Conservation (phyloP, 2,888 invertebrate genomes). For the Oscheius myriophilus region DNA sequence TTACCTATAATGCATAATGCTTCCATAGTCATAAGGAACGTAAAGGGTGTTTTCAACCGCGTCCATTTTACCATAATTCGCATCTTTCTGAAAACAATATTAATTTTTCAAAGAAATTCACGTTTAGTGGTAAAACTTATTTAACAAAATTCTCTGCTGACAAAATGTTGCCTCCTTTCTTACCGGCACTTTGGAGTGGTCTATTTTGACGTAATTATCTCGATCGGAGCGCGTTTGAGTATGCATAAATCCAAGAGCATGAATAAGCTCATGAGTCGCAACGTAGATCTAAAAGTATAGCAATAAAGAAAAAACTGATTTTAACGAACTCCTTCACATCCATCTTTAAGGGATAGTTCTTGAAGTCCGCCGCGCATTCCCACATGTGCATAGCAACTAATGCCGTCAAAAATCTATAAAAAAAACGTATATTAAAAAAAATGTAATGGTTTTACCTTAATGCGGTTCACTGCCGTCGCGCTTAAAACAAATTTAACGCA, state of each 20-base stretch:
- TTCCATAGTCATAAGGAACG: conserved; percentile 40
- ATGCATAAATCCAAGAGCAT: conserved; percentile 44
- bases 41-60: conserved; percentile 25
- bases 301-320: not conserved
- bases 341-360: conserved; percentile 39
- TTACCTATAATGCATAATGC: conserved; percentile 6
- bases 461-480: conserved; percentile 36
- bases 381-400: conserved; percentile 42
- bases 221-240: conserved; percentile 50
- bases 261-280: conserved; percentile 46
- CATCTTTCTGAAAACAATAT: too few relatives aligned
- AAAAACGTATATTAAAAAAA: not conserved
- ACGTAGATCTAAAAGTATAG: conserved; percentile 37
- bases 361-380: conserved; percentile 48
- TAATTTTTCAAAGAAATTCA: too few relatives aligned
- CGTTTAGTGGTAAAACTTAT: too few relatives aligned
- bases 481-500: conserved; percentile 37
- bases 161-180: conserved; percentile 8
- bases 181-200: conserved; percentile 37
- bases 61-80: conserved; percentile 30
- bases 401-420: conserved; percentile 40
- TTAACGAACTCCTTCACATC: conserved; percentile 35
- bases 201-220: conserved; percentile 43
- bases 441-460: conserved; percentile 28
- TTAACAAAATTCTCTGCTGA: too few relatives aligned